A percentile compares a stretch with the other conserved stretches of the same genome.
These are phyloP conservation scores for Heliconius hortense DNA, from an alignment of 2,888 invertebrate genomes.

Conservation along the genomic window DNA sequence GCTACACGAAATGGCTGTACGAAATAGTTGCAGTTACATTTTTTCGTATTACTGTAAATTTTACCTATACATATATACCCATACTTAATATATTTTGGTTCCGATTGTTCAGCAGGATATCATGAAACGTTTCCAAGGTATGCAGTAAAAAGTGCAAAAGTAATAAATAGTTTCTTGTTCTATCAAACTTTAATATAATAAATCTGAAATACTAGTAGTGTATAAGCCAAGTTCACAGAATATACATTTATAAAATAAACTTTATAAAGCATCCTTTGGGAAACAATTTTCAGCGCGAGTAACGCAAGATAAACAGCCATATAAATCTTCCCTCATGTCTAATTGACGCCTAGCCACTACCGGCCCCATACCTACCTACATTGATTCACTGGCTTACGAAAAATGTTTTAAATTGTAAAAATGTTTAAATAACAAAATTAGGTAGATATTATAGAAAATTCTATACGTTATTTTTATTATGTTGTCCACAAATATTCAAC, in stretches of 20 bases:
- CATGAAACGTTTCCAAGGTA: too few relatives aligned
- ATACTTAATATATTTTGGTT: too few relatives aligned
- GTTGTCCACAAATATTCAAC: too few relatives aligned
- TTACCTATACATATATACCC: background rate
- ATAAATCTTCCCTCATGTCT: conserved; percentile 29
- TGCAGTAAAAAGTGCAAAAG: background rate
- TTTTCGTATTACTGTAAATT: background rate
- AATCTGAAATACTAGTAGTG: background rate
- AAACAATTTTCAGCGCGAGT: conserved; percentile 22
- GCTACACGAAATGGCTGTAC: too few relatives aligned
- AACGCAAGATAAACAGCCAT: conserved; percentile 28
- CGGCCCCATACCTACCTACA: conserved; percentile 18
- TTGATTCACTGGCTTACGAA: conserved; percentile 16
- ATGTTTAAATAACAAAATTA: background rate
- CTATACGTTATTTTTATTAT: background rate
- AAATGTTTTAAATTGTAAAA: background rate
- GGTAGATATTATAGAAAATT: background rate
- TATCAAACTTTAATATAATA: background rate
- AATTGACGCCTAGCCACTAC: conserved; percentile 25
- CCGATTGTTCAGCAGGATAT: too few relatives aligned
- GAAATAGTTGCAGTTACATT: too few relatives aligned
- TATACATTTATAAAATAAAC: conserved; percentile 12
- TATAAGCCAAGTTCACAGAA: background rate
- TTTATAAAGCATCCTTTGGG: conserved; percentile 18
- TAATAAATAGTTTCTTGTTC: background rate